phyloP scores from a whole-genome alignment of 2,113 vertebrate genomes.

The Paracanthobrama guichenoti region DNA sequence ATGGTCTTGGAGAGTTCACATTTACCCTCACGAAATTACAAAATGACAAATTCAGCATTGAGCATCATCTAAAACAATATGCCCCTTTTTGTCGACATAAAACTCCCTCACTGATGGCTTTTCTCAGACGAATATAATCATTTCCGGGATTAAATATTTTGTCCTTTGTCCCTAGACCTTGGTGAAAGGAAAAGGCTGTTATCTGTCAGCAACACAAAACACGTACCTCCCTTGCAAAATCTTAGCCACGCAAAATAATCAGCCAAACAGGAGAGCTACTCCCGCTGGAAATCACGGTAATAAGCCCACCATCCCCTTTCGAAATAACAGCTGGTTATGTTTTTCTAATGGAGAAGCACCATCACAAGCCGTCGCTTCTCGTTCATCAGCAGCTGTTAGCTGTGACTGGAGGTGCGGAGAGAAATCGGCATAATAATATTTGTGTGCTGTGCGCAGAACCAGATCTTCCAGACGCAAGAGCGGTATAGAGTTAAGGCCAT shows the following conservation, averaged over 20 bases:
- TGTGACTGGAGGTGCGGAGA: conserved; percentile 7
- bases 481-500: conserved; percentile 10
- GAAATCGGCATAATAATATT: conserved; percentile 44
- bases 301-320: conserved; percentile 64
- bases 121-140: conserved; percentile 33
- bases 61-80: conserved; percentile 18
- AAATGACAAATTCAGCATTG: conserved; percentile 35
- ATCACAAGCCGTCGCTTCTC: conserved; percentile 63
- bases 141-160: conserved; percentile 46
- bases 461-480: background rate
- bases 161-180: conserved; percentile 50
- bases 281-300: conserved; percentile 60
- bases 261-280: conserved; percentile 46
- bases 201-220: conserved; percentile 51
- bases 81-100: conserved; percentile 12
- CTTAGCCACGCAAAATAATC: conserved; percentile 48
- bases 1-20: conserved; percentile 23
- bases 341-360: conserved; percentile 62
- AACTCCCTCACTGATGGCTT: background rate
- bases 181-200: conserved; percentile 55
- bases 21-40: conserved; percentile 37
- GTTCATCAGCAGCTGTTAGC: conserved; percentile 71
- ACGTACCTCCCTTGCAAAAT: conserved; percentile 37
- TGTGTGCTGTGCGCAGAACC: conserved; percentile 12
- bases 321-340: conserved; percentile 70